phyloP scores from a whole-genome alignment of 2,113 vertebrate genomes.

The Terrapene triunguis region DNA sequence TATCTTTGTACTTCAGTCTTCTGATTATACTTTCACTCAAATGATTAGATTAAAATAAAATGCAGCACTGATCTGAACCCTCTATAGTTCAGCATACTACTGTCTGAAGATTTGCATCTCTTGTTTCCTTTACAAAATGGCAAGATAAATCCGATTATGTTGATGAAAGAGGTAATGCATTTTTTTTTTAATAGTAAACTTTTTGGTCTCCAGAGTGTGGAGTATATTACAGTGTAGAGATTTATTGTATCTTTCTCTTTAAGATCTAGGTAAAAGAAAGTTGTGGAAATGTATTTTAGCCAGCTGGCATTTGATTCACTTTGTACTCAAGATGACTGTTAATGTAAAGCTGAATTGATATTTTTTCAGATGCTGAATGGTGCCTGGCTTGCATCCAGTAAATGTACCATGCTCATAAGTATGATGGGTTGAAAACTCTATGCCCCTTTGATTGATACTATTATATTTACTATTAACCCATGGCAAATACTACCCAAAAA shows the following conservation, averaged over 20 bases:
- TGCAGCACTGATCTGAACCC: neutral
- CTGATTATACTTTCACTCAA: neutral
- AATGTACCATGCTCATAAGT: accelerated
- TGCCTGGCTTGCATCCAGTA: neutral
- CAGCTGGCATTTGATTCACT: neutral
- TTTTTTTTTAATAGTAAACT: neutral
- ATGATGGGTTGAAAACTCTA: neutral
- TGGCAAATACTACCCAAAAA: neutral
- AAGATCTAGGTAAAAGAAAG: neutral
- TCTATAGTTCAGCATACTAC: neutral
- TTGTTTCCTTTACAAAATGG: constrained; percentile 5
- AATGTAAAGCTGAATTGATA: neutral
- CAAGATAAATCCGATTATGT: constrained; percentile 4
- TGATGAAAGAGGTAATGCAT: neutral
- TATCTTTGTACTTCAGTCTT: constrained; percentile 4
- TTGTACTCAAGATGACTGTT: neutral
- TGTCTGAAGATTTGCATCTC: constrained; percentile 20
- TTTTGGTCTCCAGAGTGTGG: neutral
- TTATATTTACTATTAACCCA: neutral
- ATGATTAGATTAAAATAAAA: neutral
- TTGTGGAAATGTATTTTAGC: neutral
- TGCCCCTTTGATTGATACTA: neutral
- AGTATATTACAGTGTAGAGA: neutral
- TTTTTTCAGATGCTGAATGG: accelerated
- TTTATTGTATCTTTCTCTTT: neutral